Conservation (phyloP, 2,888 invertebrate genomes). For the Micoletzkya japonica region DNA sequence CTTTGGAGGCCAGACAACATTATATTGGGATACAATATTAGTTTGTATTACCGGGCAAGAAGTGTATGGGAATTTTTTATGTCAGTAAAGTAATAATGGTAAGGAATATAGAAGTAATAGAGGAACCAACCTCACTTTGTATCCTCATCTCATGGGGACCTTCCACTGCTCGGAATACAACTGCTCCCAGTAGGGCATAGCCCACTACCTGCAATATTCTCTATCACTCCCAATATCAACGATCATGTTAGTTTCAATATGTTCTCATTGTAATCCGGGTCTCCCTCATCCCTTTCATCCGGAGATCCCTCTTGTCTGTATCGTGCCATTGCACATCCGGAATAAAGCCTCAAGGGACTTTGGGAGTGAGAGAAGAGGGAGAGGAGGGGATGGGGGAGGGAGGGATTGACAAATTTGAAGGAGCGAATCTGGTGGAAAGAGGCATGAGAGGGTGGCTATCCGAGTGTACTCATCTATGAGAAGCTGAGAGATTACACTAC, state of each 20-base stretch:
- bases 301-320: too few species aligned
- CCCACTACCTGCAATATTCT: constrained; percentile 60
- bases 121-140: constrained; percentile 33
- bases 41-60: not conserved
- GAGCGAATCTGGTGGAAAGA: not conserved
- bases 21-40: not conserved
- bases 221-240: too few species aligned
- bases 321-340: not conserved
- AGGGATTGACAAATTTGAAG: constrained; percentile 28
- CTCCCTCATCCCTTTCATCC: not conserved
- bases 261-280: too few species aligned
- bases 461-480: too few species aligned
- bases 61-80: not conserved
- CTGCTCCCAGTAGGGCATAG: constrained; percentile 60
- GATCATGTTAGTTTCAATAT: too few species aligned
- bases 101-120: not conserved
- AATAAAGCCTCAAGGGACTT: not conserved
- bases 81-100: not conserved
- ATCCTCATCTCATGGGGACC: constrained; percentile 59
- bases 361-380: constrained; percentile 11
- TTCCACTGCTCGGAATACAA: constrained; percentile 63
- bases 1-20: not conserved
- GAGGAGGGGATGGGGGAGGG: not conserved
- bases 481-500: too few species aligned
- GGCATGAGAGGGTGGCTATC: too few species aligned